Conservation (phyloP, 2,797 vertebrate genomes). For the Lutjanus campechanus region DNA sequence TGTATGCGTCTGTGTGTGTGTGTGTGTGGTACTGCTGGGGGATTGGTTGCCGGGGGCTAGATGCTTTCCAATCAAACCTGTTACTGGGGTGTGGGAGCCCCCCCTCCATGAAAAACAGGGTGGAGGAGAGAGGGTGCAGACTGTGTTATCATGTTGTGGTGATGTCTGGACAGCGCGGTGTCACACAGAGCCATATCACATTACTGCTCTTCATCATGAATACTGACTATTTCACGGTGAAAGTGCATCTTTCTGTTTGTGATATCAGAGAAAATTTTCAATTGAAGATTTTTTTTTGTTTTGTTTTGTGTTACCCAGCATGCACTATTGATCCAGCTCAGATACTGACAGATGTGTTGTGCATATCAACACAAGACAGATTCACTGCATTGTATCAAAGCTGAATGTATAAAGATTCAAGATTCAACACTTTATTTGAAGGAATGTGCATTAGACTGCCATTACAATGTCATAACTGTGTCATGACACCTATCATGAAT, state of each 20-base stretch:
- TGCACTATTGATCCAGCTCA: conserved; percentile 18
- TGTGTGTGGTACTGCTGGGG: conserved; percentile 72
- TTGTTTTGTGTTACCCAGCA: background rate
- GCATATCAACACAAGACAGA: conserved; percentile 17
- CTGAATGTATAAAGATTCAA: background rate
- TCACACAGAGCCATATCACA: conserved; percentile 6
- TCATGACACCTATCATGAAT: no score
- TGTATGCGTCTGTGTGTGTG: conserved; percentile 46
- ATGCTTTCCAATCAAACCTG: conserved; percentile 88
- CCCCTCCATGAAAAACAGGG: conserved; percentile 49
- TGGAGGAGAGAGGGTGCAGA: conserved; percentile 58
- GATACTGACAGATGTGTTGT: conserved; percentile 8
- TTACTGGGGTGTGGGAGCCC: conserved; percentile 78
- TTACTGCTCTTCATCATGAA: background rate
- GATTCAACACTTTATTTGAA: background rate
- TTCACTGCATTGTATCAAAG: background rate
- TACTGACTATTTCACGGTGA: background rate
- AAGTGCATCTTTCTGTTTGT: background rate
- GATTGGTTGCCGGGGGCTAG: conserved; percentile 86
- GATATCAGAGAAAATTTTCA: background rate
- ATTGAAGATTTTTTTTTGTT: background rate
- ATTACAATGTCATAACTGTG: no score
- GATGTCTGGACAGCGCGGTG: conserved; percentile 33
- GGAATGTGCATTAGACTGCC: no score
- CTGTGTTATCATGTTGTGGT: conserved; percentile 46